Conservation (phyloP, 1,140 invertebrate genomes). For the Drosophila parabipectinata region DNA sequence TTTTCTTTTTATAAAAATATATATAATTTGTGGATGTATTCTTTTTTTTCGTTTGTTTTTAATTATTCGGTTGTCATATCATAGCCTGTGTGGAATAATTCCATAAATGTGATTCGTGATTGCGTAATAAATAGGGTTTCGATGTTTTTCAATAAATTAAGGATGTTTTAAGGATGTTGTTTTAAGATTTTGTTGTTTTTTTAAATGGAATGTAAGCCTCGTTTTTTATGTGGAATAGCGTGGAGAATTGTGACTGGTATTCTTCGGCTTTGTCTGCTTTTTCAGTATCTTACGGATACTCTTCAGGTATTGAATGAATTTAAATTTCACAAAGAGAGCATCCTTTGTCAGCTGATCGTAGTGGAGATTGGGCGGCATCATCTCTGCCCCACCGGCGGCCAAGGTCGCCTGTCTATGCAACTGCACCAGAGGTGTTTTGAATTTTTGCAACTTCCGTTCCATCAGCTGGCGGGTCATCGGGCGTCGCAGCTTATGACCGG, state of each 20-base stretch:
- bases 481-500: not conserved
- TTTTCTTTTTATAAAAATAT: not conserved
- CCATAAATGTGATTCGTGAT: slow-evolving; percentile 20
- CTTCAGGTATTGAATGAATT: slow-evolving; percentile 54
- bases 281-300: slow-evolving; percentile 37
- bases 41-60: too few relatives aligned
- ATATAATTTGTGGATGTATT: too few relatives aligned
- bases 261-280: slow-evolving; percentile 10
- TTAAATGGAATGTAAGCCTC: slow-evolving; percentile 45
- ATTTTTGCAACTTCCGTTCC: slow-evolving; percentile 42
- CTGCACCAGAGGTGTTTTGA: slow-evolving; percentile 47
- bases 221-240: slow-evolving; percentile 21
- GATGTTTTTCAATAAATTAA: slow-evolving; percentile 45
- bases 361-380: not conserved
- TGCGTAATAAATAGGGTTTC: slow-evolving; percentile 38
- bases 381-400: slow-evolving; percentile 18
- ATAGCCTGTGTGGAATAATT: slow-evolving; percentile 32
- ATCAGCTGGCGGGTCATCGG: slow-evolving; percentile 35
- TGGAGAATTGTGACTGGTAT: slow-evolving; percentile 28
- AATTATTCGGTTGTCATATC: slow-evolving; percentile 37
- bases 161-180: slow-evolving; percentile 5
- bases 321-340: slow-evolving; percentile 45
- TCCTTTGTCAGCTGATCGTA: slow-evolving; percentile 24
- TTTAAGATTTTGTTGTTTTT: not conserved
- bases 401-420: slow-evolving; percentile 39